Percentiles rank a stretch among this genome's conserved stretches.
These are phyloP conservation scores for Limnodromus scolopaceus DNA, from an alignment of 2,797 vertebrate genomes.

Conservation along the genomic window DNA sequence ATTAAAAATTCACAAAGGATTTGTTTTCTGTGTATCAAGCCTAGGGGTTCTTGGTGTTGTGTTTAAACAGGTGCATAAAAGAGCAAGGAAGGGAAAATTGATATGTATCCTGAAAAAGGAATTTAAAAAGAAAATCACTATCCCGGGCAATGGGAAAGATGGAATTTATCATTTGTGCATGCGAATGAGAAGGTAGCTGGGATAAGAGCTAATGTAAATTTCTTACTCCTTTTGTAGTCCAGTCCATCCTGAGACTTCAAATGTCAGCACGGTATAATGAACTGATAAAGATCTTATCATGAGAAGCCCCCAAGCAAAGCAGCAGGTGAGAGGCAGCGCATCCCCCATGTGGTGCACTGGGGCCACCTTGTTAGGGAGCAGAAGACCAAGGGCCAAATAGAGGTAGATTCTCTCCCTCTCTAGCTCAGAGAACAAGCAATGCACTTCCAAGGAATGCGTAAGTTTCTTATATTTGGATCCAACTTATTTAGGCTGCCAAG, in stretches of 20 bases:
- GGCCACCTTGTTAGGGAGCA: not conserved
- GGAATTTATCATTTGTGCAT: slow-evolving; percentile 18
- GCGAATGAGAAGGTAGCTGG: slow-evolving; percentile 10
- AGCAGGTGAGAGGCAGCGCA: not conserved
- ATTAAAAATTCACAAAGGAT: slow-evolving; percentile 66
- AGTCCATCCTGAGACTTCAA: not conserved
- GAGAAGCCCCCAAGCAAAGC: not conserved
- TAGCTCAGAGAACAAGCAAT: not conserved
- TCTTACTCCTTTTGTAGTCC: not conserved
- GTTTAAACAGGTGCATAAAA: slow-evolving; percentile 49
- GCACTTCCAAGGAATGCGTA: not conserved
- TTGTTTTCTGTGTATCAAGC: slow-evolving; percentile 41
- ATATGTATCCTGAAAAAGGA: slow-evolving; percentile 11
- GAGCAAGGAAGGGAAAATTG: slow-evolving; percentile 32
- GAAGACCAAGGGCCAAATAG: not conserved
- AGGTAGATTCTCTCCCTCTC: accelerated
- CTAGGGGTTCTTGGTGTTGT: slow-evolving; percentile 11
- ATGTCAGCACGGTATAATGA: not conserved
- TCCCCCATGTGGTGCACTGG: accelerated
- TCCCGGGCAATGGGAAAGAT: slow-evolving; percentile 11
- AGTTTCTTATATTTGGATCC: not conserved
- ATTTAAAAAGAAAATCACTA: slow-evolving; percentile 60
- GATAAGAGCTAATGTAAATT: not conserved
- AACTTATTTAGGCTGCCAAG: not conserved
- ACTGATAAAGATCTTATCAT: not conserved